Evolutionary conservation across 2,888 invertebrate species (phyloP).

Genomic region (Electrophaes corylata): DNA sequence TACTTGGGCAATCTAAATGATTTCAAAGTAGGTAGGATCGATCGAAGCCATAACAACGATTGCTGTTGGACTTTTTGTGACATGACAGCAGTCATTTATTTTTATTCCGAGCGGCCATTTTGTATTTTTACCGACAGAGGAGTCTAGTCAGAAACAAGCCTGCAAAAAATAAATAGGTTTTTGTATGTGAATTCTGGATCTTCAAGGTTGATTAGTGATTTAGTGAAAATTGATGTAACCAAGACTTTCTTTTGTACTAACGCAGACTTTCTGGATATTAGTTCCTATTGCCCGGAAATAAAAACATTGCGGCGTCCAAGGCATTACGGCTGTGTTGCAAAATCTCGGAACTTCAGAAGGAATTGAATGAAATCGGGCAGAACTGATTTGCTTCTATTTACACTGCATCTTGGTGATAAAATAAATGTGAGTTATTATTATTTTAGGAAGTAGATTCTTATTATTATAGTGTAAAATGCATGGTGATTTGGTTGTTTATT

Average conservation of each 20-base stretch:
- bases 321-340: slow-evolving; percentile 8
- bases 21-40: too few species aligned
- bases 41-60: slow-evolving; percentile 14
- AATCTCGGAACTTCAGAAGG: slow-evolving; percentile 1
- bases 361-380: background rate
- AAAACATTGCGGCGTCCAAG: slow-evolving; percentile 24
- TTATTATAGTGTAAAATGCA: background rate
- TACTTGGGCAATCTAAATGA: background rate
- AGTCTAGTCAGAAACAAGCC: slow-evolving; percentile 49
- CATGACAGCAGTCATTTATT: slow-evolving; percentile 46
- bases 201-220: slow-evolving; percentile 7
- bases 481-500: background rate
- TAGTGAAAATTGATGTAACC: background rate
- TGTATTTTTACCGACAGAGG: slow-evolving; percentile 61
- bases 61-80: slow-evolving; percentile 34
- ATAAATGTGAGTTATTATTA: slow-evolving; percentile 31
- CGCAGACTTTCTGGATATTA: slow-evolving; percentile 6
- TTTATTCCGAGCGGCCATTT: slow-evolving; percentile 70
- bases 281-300: slow-evolving; percentile 17
- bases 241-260: slow-evolving; percentile 22
- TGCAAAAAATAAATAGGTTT: slow-evolving; percentile 58
- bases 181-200: slow-evolving; percentile 23
- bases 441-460: background rate
- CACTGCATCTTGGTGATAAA: background rate
- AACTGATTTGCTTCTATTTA: slow-evolving; percentile 1